These are phyloP conservation scores for Mythimna ferrago DNA, from an alignment of 2,888 invertebrate species.

Conservation along the genomic window DNA sequence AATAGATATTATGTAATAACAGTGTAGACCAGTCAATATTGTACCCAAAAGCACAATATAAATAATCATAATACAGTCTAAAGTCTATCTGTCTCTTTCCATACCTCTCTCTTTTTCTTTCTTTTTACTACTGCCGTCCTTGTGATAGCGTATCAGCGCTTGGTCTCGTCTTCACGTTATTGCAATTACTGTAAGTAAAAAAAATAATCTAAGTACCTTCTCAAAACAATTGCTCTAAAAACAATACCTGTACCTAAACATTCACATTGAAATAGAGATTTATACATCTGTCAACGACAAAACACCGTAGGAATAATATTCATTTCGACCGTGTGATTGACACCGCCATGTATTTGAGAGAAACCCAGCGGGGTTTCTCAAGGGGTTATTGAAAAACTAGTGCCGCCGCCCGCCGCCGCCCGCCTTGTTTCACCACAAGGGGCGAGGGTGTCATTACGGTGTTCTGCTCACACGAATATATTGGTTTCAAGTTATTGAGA, in stretches of 20 bases:
- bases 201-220: slow-evolving; percentile 16
- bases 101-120: no score
- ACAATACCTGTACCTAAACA: slow-evolving; percentile 52
- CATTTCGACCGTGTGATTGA: slow-evolving; percentile 68
- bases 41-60: no score
- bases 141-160: no score
- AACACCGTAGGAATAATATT: slow-evolving; percentile 60
- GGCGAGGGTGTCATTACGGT: slow-evolving; percentile 68
- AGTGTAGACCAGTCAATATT: no score
- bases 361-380: slow-evolving; percentile 83
- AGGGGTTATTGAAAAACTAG: slow-evolving; percentile 86
- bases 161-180: background rate
- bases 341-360: slow-evolving; percentile 81
- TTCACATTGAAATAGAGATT: slow-evolving; percentile 55
- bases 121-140: no score
- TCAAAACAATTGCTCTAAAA: slow-evolving; percentile 24
- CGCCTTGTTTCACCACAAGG: slow-evolving; percentile 84
- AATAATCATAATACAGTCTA: no score
- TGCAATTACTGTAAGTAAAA: slow-evolving; percentile 15
- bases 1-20: no score
- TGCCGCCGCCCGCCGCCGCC: slow-evolving; percentile 68
- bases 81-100: no score
- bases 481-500: slow-evolving; percentile 46
- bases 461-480: slow-evolving; percentile 34
- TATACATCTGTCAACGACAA: slow-evolving; percentile 67